These are phyloP conservation scores for Metopia argyrocephala DNA, from an alignment of 2,888 invertebrate species.

Conservation along the genomic window DNA sequence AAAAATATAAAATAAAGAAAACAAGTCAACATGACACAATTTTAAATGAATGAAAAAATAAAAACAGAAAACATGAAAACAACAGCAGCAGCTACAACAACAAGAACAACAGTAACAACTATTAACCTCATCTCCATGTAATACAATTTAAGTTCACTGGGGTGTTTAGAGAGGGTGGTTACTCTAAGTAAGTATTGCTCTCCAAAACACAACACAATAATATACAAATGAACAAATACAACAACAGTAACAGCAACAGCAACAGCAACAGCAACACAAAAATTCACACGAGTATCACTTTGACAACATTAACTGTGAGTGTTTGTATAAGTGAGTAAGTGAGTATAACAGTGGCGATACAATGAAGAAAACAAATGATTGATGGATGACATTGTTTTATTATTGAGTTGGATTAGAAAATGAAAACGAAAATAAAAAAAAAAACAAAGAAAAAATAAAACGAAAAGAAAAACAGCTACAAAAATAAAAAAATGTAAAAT, in stretches of 20 bases:
- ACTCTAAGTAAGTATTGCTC: not conserved
- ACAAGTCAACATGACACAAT: conserved; percentile 47
- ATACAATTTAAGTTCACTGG: conserved; percentile 36
- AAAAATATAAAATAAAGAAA: not conserved
- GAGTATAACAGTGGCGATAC: not conserved
- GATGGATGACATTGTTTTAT: conserved; percentile 45
- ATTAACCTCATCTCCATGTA: conserved; percentile 35
- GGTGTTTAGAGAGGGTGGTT: not conserved
- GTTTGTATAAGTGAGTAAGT: not conserved
- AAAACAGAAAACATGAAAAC: not conserved
- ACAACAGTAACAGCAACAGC: not conserved
- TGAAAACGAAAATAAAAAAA: conserved; percentile 28
- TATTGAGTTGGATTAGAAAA: conserved; percentile 56
- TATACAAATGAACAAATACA: not conserved
- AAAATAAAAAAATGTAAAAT: not conserved
- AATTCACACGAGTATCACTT: conserved; percentile 50
- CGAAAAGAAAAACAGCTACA: conserved; percentile 7
- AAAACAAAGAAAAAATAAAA: not conserved
- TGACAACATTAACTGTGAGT: conserved; percentile 45
- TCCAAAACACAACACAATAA: not conserved
- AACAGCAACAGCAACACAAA: not conserved
- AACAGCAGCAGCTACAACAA: not conserved
- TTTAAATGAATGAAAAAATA: conserved; percentile 19
- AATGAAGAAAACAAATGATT: conserved; percentile 46
- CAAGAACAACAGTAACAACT: conserved; percentile 34